A percentile compares a stretch with the other conserved stretches of the same genome.
These are phyloP conservation scores for Listronotus bonariensis DNA, from an alignment of 1,140 invertebrate species.

Conservation along the genomic window DNA sequence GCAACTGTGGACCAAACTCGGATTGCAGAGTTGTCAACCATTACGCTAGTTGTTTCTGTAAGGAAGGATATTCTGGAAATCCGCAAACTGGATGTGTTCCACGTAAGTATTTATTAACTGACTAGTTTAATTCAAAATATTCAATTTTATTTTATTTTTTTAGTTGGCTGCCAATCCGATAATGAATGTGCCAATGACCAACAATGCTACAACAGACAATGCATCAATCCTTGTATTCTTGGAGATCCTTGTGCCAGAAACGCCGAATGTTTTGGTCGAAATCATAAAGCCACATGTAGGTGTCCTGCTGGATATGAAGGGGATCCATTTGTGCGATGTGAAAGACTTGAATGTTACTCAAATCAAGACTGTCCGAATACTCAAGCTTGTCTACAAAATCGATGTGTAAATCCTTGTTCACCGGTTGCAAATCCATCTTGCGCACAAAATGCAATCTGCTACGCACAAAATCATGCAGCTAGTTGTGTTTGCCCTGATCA, in stretches of 20 bases:
- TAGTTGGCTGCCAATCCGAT: constrained; percentile 70
- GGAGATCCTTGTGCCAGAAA: constrained; percentile 79
- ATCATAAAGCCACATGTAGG: constrained; percentile 75
- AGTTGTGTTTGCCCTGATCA: constrained; percentile 77
- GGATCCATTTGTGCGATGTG: constrained; percentile 77
- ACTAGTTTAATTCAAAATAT: background rate
- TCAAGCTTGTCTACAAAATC: constrained; percentile 69
- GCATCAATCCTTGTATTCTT: constrained; percentile 77
- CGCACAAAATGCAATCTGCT: constrained; percentile 79
- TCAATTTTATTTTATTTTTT: constrained; percentile 16
- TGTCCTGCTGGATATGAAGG: constrained; percentile 73
- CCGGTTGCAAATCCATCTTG: constrained; percentile 67
- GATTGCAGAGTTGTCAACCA: constrained; percentile 80
- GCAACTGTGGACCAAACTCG: constrained; percentile 81
- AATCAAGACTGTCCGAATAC: constrained; percentile 75
- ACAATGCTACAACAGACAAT: constrained; percentile 81
- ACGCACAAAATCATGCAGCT: constrained; percentile 74
- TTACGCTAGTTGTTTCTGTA: constrained; percentile 80
- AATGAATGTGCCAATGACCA: constrained; percentile 76
- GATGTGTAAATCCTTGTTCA: constrained; percentile 77
- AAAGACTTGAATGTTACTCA: constrained; percentile 77
- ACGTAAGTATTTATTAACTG: constrained; percentile 58
- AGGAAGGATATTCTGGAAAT: constrained; percentile 79
- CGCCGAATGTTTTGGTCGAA: constrained; percentile 78
- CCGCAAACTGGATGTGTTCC: constrained; percentile 78